These are phyloP conservation scores for Rutilus rutilus DNA, from an alignment of 2,113 vertebrate species.

Conservation along the genomic window DNA sequence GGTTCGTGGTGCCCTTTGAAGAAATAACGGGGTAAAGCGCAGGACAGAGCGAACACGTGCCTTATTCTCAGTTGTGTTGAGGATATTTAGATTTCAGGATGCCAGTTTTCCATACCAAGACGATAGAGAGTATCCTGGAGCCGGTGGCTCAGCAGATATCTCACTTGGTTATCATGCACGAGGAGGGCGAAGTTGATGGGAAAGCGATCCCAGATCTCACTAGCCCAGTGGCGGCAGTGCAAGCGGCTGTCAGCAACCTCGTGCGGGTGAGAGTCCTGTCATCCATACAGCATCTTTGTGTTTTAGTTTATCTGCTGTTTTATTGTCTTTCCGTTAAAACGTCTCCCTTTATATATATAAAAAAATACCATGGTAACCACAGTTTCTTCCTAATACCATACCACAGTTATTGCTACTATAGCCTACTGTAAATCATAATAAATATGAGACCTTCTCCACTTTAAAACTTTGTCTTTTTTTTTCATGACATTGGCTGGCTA, in stretches of 20 bases:
- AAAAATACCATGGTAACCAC: neutral
- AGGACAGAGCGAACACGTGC: slow-evolving; percentile 57
- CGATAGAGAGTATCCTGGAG: slow-evolving; percentile 99
- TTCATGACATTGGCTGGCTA: neutral
- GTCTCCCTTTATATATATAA: neutral
- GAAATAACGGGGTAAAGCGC: slow-evolving; percentile 49
- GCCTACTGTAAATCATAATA: neutral
- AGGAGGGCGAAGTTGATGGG: slow-evolving; percentile 99
- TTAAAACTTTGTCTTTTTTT: neutral
- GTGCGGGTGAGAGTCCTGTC: slow-evolving; percentile 87
- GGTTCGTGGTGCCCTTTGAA: slow-evolving; percentile 59
- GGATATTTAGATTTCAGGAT: slow-evolving; percentile 79
- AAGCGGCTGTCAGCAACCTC: slow-evolving; percentile 98
- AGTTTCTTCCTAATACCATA: neutral
- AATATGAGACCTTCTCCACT: neutral
- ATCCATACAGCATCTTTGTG: slow-evolving; percentile 6
- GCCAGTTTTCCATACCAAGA: slow-evolving; percentile 99
- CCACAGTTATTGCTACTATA: neutral
- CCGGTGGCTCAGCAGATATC: slow-evolving; percentile 99
- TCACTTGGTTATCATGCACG: slow-evolving; percentile 99
- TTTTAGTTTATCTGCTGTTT: slow-evolving; percentile 2
- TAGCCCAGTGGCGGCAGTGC: slow-evolving; percentile 92
- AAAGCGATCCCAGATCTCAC: slow-evolving; percentile 98
- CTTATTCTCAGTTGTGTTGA: slow-evolving; percentile 67
- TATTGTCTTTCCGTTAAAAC: slow-evolving; percentile 5